Base-by-base conservation (phyloP, 2,888 invertebrate genomes). In the Pseudolycoriella hygida region DNA sequence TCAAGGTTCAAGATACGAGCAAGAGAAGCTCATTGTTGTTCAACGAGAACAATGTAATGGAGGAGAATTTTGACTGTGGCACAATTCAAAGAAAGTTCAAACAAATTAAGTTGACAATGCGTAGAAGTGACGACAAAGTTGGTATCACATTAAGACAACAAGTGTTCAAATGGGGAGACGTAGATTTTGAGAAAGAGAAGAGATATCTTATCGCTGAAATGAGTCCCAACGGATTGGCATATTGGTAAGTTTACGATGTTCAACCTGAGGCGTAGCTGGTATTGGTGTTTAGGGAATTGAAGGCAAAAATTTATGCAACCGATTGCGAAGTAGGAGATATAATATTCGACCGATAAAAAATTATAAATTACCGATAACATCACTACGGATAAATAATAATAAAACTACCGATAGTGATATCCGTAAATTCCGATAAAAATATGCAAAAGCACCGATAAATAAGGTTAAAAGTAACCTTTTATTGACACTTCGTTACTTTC, bases 71-170 rank as follows among this genome's bases (percentile, higher is more conserved):
- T 50, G 73, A 73, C 40, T 67, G 72, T 60, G 73, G 73, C 38
- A 73, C 74, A 1, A 74, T 74, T 51, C 68, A 71, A 5, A 70
- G 76, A 47, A 65, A 76, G 42, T 77, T 77, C 57, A 66, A 77
- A 48, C 71, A 76, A 56, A 71, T 83, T 45, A 72, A 78, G 52
- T 62, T 84, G 51, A 67, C 75, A 47, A 78, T 80, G 56, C 70
- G 74, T 31, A 72, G 74, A 53, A 63, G 76, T 44, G 74, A 76
- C 53, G 80, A 80, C 56, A 77, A 74, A 53, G 67, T 83, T 32
- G 83, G 83, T 2, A 73, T 83, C 34, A 76, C 80, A 51, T 62
- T 84, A 50, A 76, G 80, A 30, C 79, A 79, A 53, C 77, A 79
- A 45, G 74, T 72, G 52, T 69, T 72, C 40, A 67, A 69, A 48